phyloP scores from a whole-genome alignment of 1,140 invertebrate species.

The Ruditapes philippinarum region DNA sequence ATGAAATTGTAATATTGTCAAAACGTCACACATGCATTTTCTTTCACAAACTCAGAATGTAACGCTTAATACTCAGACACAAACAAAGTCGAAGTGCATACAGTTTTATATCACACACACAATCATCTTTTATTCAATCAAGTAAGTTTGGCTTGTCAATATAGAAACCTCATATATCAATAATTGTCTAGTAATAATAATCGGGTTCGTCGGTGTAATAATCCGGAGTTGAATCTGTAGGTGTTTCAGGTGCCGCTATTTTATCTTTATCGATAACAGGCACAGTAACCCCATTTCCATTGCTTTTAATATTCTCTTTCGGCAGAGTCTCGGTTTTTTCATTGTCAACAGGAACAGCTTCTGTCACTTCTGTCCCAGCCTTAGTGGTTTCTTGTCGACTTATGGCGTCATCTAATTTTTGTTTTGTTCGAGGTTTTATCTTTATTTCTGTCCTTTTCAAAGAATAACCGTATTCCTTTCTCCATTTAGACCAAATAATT shows the following conservation, averaged over 20 bases:
- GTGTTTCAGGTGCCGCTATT: background rate
- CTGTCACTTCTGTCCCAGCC: background rate
- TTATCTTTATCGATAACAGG: background rate
- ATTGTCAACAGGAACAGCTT: background rate
- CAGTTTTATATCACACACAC: no score
- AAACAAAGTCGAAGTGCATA: no score
- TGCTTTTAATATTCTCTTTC: background rate
- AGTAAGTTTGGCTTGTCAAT: no score
- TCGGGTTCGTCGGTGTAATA: background rate
- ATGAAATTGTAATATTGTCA: no score
- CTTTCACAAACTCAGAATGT: no score
- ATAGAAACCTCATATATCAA: no score
- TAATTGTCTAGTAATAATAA: constrained; percentile 22
- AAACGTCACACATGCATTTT: no score
- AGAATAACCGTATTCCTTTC: constrained; percentile 87
- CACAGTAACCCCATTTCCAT: background rate
- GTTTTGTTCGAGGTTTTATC: constrained; percentile 76
- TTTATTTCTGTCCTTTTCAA: constrained; percentile 87
- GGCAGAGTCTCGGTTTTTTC: background rate
- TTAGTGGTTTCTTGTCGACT: background rate
- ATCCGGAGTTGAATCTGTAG: background rate
- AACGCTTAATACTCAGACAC: no score
- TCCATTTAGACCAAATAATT: constrained; percentile 90
- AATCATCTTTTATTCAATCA: no score
- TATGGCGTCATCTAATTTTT: constrained; percentile 57